These are phyloP conservation scores for Agelastica alni DNA, from an alignment of 2,888 invertebrate species.

Conservation along the genomic window DNA sequence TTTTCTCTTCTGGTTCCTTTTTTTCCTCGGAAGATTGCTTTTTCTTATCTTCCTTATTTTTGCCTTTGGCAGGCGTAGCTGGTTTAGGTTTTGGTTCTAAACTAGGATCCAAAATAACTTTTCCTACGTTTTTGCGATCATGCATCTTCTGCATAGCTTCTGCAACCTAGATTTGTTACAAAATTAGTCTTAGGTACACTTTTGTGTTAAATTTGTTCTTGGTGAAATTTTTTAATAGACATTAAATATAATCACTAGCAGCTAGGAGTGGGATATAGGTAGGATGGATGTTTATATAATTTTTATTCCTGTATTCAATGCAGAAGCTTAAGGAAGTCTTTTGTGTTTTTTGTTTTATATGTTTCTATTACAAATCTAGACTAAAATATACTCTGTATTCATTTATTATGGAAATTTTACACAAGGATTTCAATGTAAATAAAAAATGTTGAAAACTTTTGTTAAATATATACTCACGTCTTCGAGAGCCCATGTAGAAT, in stretches of 20 bases:
- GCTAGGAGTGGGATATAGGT: too few relatives aligned
- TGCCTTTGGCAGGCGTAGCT: conserved; percentile 76
- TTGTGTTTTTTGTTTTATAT: too few relatives aligned
- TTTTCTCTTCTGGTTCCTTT: conserved; percentile 62
- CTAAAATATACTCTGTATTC: too few relatives aligned
- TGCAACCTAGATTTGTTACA: conserved; percentile 74
- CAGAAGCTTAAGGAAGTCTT: too few relatives aligned
- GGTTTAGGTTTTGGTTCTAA: conserved; percentile 80
- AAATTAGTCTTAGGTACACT: too few relatives aligned
- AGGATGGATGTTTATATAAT: too few relatives aligned
- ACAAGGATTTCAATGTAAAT: neutral
- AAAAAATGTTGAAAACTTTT: too few relatives aligned
- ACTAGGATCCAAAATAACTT: conserved; percentile 81
- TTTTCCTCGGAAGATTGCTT: conserved; percentile 67
- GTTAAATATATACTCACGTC: conserved; percentile 74
- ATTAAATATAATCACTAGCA: too few relatives aligned
- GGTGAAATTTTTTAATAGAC: too few relatives aligned
- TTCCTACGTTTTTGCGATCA: conserved; percentile 88
- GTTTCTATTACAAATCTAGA: too few relatives aligned
- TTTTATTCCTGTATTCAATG: too few relatives aligned
- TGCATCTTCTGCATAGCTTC: conserved; percentile 94
- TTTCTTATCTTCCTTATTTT: conserved; percentile 73
- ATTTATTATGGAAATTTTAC: neutral
- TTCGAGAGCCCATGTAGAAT: conserved; percentile 86
- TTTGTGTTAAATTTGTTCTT: too few relatives aligned